Conservation (phyloP, 2,797 vertebrate species). For the Syngnathus acus region DNA sequence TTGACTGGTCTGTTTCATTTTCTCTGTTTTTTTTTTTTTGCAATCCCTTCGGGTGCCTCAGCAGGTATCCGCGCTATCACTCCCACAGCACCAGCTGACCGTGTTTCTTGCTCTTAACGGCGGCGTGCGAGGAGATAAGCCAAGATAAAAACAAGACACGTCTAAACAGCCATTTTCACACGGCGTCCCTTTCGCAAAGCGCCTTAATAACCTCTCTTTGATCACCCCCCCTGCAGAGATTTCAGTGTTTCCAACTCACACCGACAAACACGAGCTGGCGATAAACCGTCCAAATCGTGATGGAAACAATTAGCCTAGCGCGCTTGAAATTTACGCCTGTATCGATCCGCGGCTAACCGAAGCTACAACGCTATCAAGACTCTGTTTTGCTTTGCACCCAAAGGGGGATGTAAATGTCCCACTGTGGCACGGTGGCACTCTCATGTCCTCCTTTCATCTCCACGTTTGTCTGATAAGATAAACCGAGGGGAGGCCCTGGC, state of each 20-base stretch:
- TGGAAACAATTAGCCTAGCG: background rate
- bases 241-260: background rate
- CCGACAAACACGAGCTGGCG: background rate
- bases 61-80: constrained; percentile 65
- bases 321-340: constrained; percentile 1
- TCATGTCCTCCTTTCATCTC: constrained; percentile 68
- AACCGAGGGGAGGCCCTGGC: constrained; percentile 34
- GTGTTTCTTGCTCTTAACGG: constrained; percentile 56
- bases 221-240: constrained; percentile 1
- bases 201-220: background rate
- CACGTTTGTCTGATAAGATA: constrained; percentile 64
- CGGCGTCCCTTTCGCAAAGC: constrained; percentile 11
- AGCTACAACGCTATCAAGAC: constrained; percentile 30
- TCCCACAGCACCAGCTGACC: constrained; percentile 52
- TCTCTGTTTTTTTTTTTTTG: constrained; percentile 40
- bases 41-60: constrained; percentile 59
- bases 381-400: constrained; percentile 46
- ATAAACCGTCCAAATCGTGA: background rate
- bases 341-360: constrained; percentile 4
- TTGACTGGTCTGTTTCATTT: constrained; percentile 53
- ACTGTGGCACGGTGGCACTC: constrained; percentile 45
- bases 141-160: constrained; percentile 54
- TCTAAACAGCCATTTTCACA: constrained; percentile 27
- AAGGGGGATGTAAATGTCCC: constrained; percentile 50
- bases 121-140: constrained; percentile 45